Conservation (phyloP, 2,888 invertebrate species). For the Drosophila multiciliata region DNA sequence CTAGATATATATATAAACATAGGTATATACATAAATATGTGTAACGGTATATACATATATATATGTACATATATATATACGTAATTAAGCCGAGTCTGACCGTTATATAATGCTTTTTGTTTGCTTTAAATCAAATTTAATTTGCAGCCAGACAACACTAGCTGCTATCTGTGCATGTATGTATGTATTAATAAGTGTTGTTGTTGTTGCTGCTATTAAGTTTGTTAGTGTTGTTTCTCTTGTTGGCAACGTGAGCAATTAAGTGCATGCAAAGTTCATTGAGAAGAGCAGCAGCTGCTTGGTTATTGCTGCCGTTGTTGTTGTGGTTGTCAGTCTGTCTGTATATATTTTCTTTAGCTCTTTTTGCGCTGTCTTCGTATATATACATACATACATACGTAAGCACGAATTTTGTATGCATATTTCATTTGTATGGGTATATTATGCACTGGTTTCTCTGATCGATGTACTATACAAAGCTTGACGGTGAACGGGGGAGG, state of each 20-base stretch:
- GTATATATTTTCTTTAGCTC: not conserved
- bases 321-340: slow-evolving; percentile 28
- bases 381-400: not conserved
- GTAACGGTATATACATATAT: not conserved
- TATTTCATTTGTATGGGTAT: slow-evolving; percentile 12
- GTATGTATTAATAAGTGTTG: slow-evolving; percentile 4
- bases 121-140: slow-evolving; percentile 64
- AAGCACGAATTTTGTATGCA: not conserved
- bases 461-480: slow-evolving; percentile 13
- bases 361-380: slow-evolving; percentile 20
- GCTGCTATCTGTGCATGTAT: slow-evolving; percentile 3
- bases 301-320: slow-evolving; percentile 19
- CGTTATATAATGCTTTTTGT: slow-evolving; percentile 39
- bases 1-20: not conserved
- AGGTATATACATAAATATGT: not conserved
- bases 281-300: slow-evolving; percentile 48
- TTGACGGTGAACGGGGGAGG: not conserved
- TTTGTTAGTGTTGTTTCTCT: slow-evolving; percentile 1
- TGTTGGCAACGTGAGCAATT: slow-evolving; percentile 52
- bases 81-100: slow-evolving; percentile 19
- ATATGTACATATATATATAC: slow-evolving; percentile 1
- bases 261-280: slow-evolving; percentile 70
- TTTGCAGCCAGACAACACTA: slow-evolving; percentile 41
- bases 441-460: slow-evolving; percentile 19
- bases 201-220: slow-evolving; percentile 12